These are phyloP conservation scores for Achroia grisella DNA, from an alignment of 1,140 invertebrate genomes.

Conservation along the genomic window DNA sequence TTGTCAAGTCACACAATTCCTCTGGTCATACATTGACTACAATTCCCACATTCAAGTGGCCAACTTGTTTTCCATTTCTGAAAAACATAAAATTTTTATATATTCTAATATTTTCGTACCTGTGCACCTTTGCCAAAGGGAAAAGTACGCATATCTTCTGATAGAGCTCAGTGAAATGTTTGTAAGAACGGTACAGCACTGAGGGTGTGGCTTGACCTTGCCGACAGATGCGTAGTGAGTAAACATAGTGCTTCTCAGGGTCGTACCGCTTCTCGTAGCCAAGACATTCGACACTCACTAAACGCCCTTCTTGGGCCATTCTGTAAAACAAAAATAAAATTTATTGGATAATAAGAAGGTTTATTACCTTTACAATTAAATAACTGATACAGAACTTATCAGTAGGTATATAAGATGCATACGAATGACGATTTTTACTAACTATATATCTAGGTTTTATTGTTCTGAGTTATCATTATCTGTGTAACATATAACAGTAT, in stretches of 20 bases:
- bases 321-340: conserved; percentile 58
- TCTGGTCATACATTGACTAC: no score
- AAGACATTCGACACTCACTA: conserved; percentile 89
- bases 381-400: no score
- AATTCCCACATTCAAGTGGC: no score
- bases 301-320: conserved; percentile 91
- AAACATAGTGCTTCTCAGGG: conserved; percentile 99
- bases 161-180: conserved; percentile 97
- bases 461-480: no score
- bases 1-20: no score
- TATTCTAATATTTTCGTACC: conserved; percentile 43
- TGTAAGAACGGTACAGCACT: conserved; percentile 93
- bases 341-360: background rate
- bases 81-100: no score
- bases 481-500: no score
- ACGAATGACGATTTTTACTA: no score
- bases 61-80: no score
- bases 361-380: no score
- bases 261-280: conserved; percentile 96
- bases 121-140: conserved; percentile 90
- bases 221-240: conserved; percentile 90
- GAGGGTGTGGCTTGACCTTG: conserved; percentile 88
- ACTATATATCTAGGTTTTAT: no score
- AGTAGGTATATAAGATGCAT: no score
- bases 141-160: conserved; percentile 95